phyloP scores from a whole-genome alignment of 2,797 vertebrate genomes.

The Psittacula derbiana region DNA sequence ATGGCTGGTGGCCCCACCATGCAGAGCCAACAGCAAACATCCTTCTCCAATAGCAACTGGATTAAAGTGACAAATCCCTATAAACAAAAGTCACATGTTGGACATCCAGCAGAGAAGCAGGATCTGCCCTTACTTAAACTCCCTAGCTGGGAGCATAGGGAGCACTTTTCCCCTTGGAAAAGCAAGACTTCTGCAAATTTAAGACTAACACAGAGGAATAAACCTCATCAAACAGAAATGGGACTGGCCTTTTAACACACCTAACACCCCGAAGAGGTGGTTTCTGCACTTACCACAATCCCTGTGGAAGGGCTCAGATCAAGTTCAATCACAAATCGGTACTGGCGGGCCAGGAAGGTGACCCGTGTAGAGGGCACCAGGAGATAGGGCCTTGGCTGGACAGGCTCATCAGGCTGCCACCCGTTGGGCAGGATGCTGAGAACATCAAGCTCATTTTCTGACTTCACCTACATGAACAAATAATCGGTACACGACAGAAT shows the following conservation, averaged over 20 bases:
- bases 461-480: slow-evolving; percentile 76
- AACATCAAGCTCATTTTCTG: slow-evolving; percentile 89
- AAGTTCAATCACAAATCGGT: slow-evolving; percentile 95
- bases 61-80: neutral
- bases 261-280: neutral
- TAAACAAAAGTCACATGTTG: accelerated
- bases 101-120: neutral
- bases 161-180: neutral
- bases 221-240: accelerated
- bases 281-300: slow-evolving; percentile 87
- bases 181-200: neutral
- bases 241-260: accelerated
- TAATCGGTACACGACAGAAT: accelerated
- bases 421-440: slow-evolving; percentile 91
- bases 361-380: slow-evolving; percentile 90
- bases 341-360: slow-evolving; percentile 93
- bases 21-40: neutral
- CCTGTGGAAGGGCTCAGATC: slow-evolving; percentile 98
- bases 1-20: neutral
- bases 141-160: neutral
- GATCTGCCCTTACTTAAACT: neutral
- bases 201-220: neutral
- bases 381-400: slow-evolving; percentile 79
- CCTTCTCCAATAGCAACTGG: neutral
- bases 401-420: slow-evolving; percentile 86